Evolutionary conservation across 1,140 invertebrate genomes (phyloP), one percentile per base, ranked within the genome.

Genomic region (Globodera rostochiensis): DNA sequence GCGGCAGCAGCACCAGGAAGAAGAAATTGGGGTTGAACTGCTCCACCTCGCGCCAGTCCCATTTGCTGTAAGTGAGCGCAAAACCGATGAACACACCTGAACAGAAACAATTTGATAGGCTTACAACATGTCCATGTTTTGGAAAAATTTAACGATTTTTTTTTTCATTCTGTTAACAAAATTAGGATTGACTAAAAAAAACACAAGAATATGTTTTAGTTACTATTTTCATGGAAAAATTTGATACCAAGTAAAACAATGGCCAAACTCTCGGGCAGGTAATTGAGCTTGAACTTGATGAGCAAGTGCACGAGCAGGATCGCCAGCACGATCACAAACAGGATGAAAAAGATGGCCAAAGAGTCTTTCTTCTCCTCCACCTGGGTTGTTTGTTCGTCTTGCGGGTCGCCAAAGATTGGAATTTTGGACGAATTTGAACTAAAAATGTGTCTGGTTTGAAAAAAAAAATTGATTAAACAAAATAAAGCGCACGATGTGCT

Each of bases 1-100:
- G 96, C 73, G 97, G 97, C 79, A 99, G 91, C 87, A 98, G 94
- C 64, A 98, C 96, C 90, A 98, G 98, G 90, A 99, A 98, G 91
- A 98, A 99, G 89, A 98, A 94, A 91, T 98, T 96, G 64, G 96
- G 96, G 74, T 87, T 87, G 64, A 87, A 83, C 67, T 80, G 50
- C 70, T 87, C 86, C 19, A 86, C 86, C 74, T 87, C 86, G 21
- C 80, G 36, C 87, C 87, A 87, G 77, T 89, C 84, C 86, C 86
- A 88, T 64, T 80, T 80, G 50, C 82, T 82, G 21, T 90, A 78
- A 50, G 84, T 84, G 15, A 88, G 60, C 53, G 81, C 80, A 53
- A 85, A 80, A 60, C 86, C 88, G 71, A 89, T 88, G 15, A 84
- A 53, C 19, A 81, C 83, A 19, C 83, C 83, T 84, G 50, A 83